Evolutionary conservation across 2,113 vertebrate species (phyloP).

Genomic region (Camelus bactrianus): DNA sequence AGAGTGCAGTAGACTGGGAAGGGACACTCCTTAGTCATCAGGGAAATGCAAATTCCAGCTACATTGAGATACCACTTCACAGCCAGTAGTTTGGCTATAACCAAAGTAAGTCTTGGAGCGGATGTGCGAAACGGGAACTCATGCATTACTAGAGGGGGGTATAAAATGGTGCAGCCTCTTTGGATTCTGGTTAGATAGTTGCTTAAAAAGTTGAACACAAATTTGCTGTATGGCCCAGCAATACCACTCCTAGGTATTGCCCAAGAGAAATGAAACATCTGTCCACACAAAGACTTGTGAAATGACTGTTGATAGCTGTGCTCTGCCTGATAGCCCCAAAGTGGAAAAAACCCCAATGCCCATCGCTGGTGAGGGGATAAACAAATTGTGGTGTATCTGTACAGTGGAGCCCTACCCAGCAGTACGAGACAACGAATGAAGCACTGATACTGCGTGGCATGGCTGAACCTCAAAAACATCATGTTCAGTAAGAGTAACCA

Average conservation of each 20-base stretch:
- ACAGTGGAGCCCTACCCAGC: accelerated
- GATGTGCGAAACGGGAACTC: not conserved
- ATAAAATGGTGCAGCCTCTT: not conserved
- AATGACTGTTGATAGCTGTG: not conserved
- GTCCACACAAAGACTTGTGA: not conserved
- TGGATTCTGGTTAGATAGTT: not conserved
- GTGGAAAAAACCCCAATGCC: not conserved
- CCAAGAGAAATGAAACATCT: not conserved
- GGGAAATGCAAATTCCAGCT: not conserved
- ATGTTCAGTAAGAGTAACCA: not conserved
- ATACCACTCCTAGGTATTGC: not conserved
- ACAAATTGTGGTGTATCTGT: not conserved
- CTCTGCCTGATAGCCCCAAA: not conserved
- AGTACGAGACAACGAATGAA: too few species aligned
- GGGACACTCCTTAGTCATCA: not conserved
- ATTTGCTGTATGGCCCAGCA: not conserved
- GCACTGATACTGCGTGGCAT: accelerated
- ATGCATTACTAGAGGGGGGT: accelerated
- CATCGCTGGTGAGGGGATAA: not conserved
- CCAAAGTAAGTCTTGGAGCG: not conserved
- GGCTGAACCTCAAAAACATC: not conserved
- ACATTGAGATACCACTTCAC: not conserved
- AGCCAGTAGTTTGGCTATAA: not conserved
- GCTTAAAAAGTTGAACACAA: not conserved
- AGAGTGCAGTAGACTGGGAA: too few species aligned